phyloP scores from a whole-genome alignment of 2,113 vertebrate species.

The Pollimyrus isidori region DNA sequence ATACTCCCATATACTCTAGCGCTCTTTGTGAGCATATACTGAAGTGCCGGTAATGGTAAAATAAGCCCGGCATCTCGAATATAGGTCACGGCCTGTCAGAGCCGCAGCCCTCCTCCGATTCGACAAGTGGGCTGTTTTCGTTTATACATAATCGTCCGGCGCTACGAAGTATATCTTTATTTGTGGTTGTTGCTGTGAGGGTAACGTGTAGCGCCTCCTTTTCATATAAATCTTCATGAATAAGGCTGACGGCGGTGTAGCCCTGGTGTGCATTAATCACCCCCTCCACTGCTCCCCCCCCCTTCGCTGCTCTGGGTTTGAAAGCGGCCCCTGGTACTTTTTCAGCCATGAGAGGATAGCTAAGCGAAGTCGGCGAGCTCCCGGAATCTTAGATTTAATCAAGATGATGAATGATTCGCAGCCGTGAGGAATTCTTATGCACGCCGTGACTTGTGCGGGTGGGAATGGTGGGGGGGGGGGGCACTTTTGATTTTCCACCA shows the following conservation, averaged over 20 bases:
- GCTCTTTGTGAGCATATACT: background rate
- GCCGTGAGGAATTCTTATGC: conserved; percentile 2
- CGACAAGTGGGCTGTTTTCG: conserved; percentile 3
- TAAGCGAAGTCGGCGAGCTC: background rate
- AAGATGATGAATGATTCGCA: conserved; percentile 4
- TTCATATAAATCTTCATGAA: conserved; percentile 5
- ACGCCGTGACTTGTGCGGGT: background rate
- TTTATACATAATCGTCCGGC: background rate
- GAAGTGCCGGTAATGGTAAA: background rate
- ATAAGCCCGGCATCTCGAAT: background rate
- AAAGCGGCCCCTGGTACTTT: background rate
- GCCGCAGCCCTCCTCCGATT: background rate
- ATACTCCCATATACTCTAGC: background rate
- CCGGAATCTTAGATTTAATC: conserved; percentile 15
- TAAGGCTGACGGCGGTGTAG: background rate
- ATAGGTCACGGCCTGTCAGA: background rate
- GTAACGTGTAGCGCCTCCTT: background rate
- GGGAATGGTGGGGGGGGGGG: background rate
- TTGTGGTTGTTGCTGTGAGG: background rate
- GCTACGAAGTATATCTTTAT: conserved; percentile 11
- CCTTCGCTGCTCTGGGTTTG: background rate
- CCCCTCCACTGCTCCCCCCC: background rate
- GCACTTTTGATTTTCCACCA: background rate
- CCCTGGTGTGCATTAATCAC: background rate
- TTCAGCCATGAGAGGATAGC: background rate